Conservation (phyloP, 2,797 vertebrate species). For the Gobionotothen gibberifrons region DNA sequence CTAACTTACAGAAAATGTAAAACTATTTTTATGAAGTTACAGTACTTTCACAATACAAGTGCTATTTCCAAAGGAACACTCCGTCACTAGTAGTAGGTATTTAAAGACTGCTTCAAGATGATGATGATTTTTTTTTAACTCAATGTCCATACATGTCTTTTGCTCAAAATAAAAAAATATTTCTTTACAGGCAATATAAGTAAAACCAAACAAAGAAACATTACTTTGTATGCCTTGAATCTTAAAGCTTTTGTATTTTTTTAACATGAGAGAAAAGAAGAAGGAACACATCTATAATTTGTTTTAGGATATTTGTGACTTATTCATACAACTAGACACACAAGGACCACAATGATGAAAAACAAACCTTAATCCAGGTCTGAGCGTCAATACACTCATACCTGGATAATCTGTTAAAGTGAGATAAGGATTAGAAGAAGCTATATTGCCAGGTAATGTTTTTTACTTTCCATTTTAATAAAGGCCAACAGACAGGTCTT, state of each 20-base stretch:
- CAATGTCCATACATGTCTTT: no score
- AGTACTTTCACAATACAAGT: constrained; percentile 10
- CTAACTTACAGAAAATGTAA: neutral
- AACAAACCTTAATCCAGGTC: constrained; percentile 1
- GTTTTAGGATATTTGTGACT: no score
- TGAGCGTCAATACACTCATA: neutral
- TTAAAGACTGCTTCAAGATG: constrained; percentile 9
- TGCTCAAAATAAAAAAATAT: no score
- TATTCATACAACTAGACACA: neutral
- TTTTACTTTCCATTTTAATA: neutral
- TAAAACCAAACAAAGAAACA: no score
- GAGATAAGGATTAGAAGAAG: neutral
- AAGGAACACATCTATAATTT: no score
- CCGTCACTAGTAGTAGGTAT: constrained; percentile 43
- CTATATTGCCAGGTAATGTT: neutral
- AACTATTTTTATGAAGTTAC: neutral
- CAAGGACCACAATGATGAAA: neutral
- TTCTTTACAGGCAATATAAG: no score
- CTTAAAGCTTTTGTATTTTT: no score
- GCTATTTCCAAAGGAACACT: constrained; percentile 42
- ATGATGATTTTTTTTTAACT: constrained; percentile 5
- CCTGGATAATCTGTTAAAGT: constrained; percentile 4
- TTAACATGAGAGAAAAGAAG: no score
- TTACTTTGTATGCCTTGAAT: no score
- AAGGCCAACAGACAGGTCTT: neutral